Percentiles rank a stretch among this genome's conserved stretches.
These are phyloP conservation scores for Galeruca laticollis DNA, from an alignment of 2,888 invertebrate genomes.

Conservation along the genomic window DNA sequence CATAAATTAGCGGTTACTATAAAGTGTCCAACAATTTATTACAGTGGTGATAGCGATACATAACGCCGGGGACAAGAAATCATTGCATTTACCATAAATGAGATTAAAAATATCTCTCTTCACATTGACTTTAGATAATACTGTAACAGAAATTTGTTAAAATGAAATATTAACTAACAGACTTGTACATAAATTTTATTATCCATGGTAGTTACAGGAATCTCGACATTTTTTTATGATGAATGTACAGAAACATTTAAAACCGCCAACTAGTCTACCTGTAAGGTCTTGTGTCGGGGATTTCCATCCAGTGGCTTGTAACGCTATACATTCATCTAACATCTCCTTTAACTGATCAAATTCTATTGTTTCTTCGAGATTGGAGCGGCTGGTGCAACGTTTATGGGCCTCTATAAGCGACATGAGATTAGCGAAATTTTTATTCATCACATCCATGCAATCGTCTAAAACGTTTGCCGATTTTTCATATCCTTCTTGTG, in stretches of 20 bases:
- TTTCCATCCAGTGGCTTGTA: slow-evolving; percentile 55
- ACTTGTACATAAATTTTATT: no score
- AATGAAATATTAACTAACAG: no score
- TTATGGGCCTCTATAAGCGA: slow-evolving; percentile 53
- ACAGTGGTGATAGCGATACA: no score
- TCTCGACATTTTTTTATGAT: slow-evolving; percentile 33
- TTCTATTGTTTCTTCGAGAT: slow-evolving; percentile 50
- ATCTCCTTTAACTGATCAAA: slow-evolving; percentile 49
- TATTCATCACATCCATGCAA: slow-evolving; percentile 50
- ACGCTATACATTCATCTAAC: slow-evolving; percentile 50
- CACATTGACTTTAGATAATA: no score
- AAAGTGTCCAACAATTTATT: no score
- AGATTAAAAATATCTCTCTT: no score
- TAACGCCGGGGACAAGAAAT: no score
- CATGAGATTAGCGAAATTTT: slow-evolving; percentile 50
- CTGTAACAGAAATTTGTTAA: no score
- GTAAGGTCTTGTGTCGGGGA: slow-evolving; percentile 48
- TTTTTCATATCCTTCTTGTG: slow-evolving; percentile 55
- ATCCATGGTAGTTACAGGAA: slow-evolving; percentile 13
- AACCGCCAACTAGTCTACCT: slow-evolving; percentile 45
- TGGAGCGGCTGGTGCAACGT: slow-evolving; percentile 43
- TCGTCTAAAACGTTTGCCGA: slow-evolving; percentile 53
- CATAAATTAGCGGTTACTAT: no score
- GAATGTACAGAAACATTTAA: slow-evolving; percentile 35
- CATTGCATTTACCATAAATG: no score